These are phyloP conservation scores for Plodia interpunctella DNA, from an alignment of 1,140 invertebrate genomes.

Conservation along the genomic window DNA sequence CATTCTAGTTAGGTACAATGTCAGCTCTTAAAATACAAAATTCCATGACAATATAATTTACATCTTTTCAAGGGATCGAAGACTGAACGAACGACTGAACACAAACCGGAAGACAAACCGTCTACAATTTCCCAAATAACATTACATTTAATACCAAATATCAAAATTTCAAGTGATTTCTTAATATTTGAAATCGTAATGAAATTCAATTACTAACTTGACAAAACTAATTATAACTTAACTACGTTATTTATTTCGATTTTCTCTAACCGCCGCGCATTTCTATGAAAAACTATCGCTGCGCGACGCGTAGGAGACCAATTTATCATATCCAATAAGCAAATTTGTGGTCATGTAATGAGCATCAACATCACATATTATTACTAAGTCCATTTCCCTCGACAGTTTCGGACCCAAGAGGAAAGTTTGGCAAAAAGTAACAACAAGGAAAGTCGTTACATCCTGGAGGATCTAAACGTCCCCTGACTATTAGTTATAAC, in stretches of 20 bases:
- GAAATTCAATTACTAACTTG: not conserved
- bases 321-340: too few species aligned
- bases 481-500: not conserved
- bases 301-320: too few species aligned
- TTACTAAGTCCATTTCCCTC: not conserved
- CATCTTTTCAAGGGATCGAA: too few species aligned
- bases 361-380: not conserved
- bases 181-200: not conserved
- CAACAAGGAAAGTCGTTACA: slow-evolving; percentile 4
- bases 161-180: not conserved
- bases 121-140: too few species aligned
- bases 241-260: not conserved
- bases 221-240: not conserved
- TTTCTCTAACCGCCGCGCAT: too few species aligned
- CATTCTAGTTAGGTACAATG: too few species aligned
- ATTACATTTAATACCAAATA: not conserved
- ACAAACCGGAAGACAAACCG: too few species aligned
- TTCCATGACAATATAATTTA: too few species aligned
- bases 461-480: not conserved
- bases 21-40: too few species aligned
- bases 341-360: too few species aligned
- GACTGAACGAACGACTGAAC: too few species aligned
- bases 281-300: too few species aligned
- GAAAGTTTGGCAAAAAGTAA: not conserved
- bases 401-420: not conserved